Evolutionary conservation across 2,888 invertebrate genomes (phyloP).

Genomic region (Phragmatobia fuliginosa): DNA sequence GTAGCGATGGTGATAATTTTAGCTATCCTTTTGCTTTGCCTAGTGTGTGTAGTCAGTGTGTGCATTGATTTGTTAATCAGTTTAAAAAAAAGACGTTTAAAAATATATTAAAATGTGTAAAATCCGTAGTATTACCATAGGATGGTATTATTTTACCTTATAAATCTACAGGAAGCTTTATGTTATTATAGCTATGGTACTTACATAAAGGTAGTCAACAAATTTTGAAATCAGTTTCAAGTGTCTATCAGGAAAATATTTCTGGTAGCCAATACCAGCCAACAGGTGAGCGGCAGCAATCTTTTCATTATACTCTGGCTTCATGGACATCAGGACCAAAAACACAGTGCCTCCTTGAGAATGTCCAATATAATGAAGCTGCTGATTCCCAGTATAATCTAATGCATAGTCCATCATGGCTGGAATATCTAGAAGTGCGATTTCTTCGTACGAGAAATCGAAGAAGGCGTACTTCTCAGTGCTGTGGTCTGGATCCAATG

Average conservation of each 20-base stretch:
- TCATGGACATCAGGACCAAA: constrained; percentile 64
- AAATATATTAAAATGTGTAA: too few species aligned
- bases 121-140: too few species aligned
- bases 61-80: too few species aligned
- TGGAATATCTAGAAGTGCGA: constrained; percentile 69
- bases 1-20: too few species aligned
- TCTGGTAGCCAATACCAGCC: constrained; percentile 71
- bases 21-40: too few species aligned
- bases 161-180: too few species aligned
- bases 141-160: too few species aligned
- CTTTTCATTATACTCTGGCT: constrained; percentile 70
- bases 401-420: constrained; percentile 74
- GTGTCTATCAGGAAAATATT: constrained; percentile 59
- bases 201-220: constrained; percentile 68
- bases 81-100: too few species aligned
- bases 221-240: constrained; percentile 46
- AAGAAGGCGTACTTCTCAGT: constrained; percentile 63
- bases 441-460: constrained; percentile 75
- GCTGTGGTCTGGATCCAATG: constrained; percentile 62
- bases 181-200: constrained; percentile 27
- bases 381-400: constrained; percentile 55
- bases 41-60: too few species aligned
- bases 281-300: constrained; percentile 69
- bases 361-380: constrained; percentile 76
- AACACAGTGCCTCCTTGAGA: constrained; percentile 78